A percentile compares a stretch with the other conserved stretches of the same genome.
Evolutionary conservation across 2,888 invertebrate species (phyloP).

Genomic region (Gari tellinella): DNA sequence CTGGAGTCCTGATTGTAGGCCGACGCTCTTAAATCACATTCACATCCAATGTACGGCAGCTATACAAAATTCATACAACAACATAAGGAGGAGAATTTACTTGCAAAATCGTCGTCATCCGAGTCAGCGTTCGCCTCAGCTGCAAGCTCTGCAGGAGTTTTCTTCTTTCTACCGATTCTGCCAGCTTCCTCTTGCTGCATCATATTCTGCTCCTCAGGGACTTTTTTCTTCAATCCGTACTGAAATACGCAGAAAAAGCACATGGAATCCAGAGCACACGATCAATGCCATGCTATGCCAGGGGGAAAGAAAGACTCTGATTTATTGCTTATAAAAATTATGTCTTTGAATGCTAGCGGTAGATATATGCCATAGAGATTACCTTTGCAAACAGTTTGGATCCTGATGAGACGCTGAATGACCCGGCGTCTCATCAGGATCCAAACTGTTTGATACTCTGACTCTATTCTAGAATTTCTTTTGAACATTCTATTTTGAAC

Average conservation of each 20-base stretch:
- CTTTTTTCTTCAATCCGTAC: slow-evolving; percentile 99
- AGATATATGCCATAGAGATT: no score
- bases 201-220: slow-evolving; percentile 73
- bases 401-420: no score
- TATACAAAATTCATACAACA: slow-evolving; percentile 82
- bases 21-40: no score
- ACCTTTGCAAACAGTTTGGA: no score
- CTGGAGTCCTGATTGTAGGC: no score
- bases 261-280: background rate
- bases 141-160: slow-evolving; percentile 98
- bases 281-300: background rate
- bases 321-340: no score
- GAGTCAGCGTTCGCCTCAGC: slow-evolving; percentile 94
- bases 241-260: slow-evolving; percentile 84
- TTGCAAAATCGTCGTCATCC: slow-evolving; percentile 80
- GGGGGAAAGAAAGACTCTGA: no score
- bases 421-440: no score
- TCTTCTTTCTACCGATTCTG: slow-evolving; percentile 97
- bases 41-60: slow-evolving; percentile 1
- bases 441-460: no score
- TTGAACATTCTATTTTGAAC: no score
- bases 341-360: no score
- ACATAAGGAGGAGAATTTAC: slow-evolving; percentile 83
- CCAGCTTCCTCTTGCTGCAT: slow-evolving; percentile 76
- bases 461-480: no score